phyloP scores from a whole-genome alignment of 2,113 vertebrate genomes.

The Zosterops lateralis region DNA sequence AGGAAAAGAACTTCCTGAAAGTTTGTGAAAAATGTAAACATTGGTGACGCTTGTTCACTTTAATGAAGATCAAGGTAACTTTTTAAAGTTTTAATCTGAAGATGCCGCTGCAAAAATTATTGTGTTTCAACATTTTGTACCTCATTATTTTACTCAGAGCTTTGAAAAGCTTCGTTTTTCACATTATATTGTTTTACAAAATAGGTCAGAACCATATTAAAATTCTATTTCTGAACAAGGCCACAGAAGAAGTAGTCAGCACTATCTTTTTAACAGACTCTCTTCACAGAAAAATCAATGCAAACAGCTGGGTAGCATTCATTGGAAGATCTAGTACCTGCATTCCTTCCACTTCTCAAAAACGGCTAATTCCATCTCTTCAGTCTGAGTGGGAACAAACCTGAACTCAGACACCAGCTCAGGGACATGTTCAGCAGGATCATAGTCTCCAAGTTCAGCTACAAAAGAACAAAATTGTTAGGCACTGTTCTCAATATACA shows the following conservation, averaged over 20 bases:
- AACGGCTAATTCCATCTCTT: conserved; percentile 89
- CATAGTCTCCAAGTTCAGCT: conserved; percentile 95
- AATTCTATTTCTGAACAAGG: not conserved
- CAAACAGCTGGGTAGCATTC: not conserved
- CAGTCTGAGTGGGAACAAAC: conserved; percentile 90
- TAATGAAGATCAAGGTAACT: not conserved
- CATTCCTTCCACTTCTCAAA: conserved; percentile 94
- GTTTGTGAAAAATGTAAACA: not conserved
- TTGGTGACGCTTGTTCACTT: not conserved
- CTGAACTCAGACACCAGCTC: conserved; percentile 96
- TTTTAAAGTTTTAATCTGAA: not conserved
- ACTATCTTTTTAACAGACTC: not conserved
- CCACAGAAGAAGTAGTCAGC: not conserved
- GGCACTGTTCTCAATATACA: not conserved
- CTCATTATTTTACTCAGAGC: not conserved
- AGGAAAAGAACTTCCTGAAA: not conserved
- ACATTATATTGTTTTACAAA: not conserved
- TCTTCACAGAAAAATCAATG: not conserved
- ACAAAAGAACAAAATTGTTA: conserved; percentile 37
- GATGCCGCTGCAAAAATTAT: accelerated
- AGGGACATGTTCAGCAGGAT: conserved; percentile 86
- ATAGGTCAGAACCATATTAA: not conserved
- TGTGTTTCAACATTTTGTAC: not conserved
- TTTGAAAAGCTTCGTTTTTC: not conserved
- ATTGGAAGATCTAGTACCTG: conserved; percentile 76